These are phyloP conservation scores for Trisateles emortualis DNA, from an alignment of 2,888 invertebrate species.

Conservation along the genomic window DNA sequence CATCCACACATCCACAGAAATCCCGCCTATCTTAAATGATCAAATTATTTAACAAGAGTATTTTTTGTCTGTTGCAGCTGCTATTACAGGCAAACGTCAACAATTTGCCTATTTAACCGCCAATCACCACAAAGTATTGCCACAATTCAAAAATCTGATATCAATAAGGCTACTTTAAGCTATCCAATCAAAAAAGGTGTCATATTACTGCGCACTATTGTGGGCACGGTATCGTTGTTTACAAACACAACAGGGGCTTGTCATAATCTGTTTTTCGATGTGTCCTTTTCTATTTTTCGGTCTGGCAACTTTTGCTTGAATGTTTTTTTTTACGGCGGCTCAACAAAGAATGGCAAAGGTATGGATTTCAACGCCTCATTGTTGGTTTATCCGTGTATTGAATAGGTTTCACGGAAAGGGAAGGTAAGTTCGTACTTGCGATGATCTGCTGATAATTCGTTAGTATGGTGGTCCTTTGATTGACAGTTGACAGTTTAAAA, in stretches of 20 bases:
- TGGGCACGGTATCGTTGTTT: slow-evolving; percentile 73
- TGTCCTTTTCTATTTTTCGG: slow-evolving; percentile 79
- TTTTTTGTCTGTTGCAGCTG: slow-evolving; percentile 66
- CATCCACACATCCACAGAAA: slow-evolving; percentile 60
- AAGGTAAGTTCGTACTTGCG: slow-evolving; percentile 70
- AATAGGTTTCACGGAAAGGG: slow-evolving; percentile 78
- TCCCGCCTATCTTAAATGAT: slow-evolving; percentile 46
- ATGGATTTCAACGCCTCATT: slow-evolving; percentile 85
- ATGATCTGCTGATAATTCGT: slow-evolving; percentile 68
- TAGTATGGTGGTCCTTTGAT: slow-evolving; percentile 75
- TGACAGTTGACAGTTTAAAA: slow-evolving; percentile 74
- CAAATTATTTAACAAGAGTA: slow-evolving; percentile 61
- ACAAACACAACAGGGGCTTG: slow-evolving; percentile 86
- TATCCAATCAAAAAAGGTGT: slow-evolving; percentile 82
- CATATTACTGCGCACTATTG: slow-evolving; percentile 79
- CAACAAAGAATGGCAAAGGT: slow-evolving; percentile 61
- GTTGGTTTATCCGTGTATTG: slow-evolving; percentile 75
- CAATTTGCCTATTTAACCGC: slow-evolving; percentile 80
- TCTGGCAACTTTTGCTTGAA: slow-evolving; percentile 75
- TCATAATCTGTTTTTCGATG: slow-evolving; percentile 84
- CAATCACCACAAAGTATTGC: slow-evolving; percentile 64
- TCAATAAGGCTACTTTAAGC: slow-evolving; percentile 76
- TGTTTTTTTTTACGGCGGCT: slow-evolving; percentile 68
- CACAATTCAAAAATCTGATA: slow-evolving; percentile 72
- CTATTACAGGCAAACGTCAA: slow-evolving; percentile 73